These are phyloP conservation scores for Babyrousa celebensis DNA, from an alignment of 2,797 vertebrate species.

Conservation along the genomic window DNA sequence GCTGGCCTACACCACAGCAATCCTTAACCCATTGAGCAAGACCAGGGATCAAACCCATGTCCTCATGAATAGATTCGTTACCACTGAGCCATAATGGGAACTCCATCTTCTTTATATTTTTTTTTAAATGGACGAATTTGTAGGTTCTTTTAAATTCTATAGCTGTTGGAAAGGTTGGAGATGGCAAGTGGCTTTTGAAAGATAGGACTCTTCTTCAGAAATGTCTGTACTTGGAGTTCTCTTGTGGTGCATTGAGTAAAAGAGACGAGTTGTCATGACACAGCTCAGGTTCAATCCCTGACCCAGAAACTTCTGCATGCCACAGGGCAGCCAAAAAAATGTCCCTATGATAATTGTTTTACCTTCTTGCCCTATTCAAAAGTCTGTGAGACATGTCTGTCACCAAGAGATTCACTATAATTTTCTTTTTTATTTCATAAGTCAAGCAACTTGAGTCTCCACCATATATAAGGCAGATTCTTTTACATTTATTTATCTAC, in stretches of 20 bases:
- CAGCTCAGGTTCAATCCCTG: too few relatives aligned
- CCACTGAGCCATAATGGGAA: too few relatives aligned
- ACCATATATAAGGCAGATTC: constrained; percentile 44
- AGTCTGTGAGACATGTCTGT: neutral
- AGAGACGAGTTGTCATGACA: too few relatives aligned
- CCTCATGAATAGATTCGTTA: too few relatives aligned
- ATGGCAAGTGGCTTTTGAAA: neutral
- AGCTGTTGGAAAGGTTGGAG: neutral
- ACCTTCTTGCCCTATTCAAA: constrained; percentile 36
- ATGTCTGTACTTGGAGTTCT: neutral
- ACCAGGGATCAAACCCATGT: too few relatives aligned
- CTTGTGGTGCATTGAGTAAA: too few relatives aligned
- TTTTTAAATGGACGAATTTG: constrained; percentile 47
- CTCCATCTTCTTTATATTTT: neutral
- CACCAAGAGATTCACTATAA: neutral
- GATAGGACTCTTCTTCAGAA: constrained; percentile 38
- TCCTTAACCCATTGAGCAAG: too few relatives aligned
- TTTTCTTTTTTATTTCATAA: constrained; percentile 37
- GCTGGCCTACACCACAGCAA: too few relatives aligned
- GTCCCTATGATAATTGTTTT: constrained; percentile 4
- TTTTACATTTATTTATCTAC: neutral
- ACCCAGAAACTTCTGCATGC: too few relatives aligned
- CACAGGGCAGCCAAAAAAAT: neutral
- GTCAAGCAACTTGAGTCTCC: constrained; percentile 40
- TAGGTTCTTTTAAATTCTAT: constrained; percentile 60